phyloP scores from a whole-genome alignment of 2,888 invertebrate species.

The Glyphotaelius pellucidus region DNA sequence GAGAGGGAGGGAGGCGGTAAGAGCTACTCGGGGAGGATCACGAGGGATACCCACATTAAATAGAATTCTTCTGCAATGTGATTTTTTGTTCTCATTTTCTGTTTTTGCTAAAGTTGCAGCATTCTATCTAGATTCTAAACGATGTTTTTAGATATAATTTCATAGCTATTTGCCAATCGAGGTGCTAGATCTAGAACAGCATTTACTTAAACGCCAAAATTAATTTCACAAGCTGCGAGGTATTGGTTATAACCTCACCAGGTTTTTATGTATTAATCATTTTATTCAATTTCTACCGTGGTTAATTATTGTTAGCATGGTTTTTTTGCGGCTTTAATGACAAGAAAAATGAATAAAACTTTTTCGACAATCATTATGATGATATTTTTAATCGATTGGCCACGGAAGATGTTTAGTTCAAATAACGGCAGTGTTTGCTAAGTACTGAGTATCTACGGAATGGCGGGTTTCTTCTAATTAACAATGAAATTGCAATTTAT shows the following conservation, averaged over 20 bases:
- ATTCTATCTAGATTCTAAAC: not conserved
- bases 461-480: not conserved
- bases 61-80: not conserved
- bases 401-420: not conserved
- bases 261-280: not conserved
- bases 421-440: not conserved
- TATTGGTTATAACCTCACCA: not conserved
- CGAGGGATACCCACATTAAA: not conserved
- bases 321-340: not conserved
- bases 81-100: not conserved
- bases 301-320: not conserved
- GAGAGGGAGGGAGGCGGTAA: not conserved
- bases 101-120: not conserved
- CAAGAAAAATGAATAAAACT: not conserved
- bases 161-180: not conserved
- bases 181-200: not conserved
- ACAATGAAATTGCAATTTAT: slow-evolving; percentile 28
- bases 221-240: not conserved
- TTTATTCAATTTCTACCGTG: not conserved
- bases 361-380: not conserved
- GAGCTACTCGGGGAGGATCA: slow-evolving; percentile 25
- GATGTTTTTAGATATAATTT: not conserved
- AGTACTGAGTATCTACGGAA: not conserved
- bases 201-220: not conserved
- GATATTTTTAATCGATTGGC: not conserved